Percentiles rank a stretch among this genome's conserved stretches.
Evolutionary conservation across 2,113 vertebrate genomes (phyloP).

Genomic region (Myiopsitta monachus): DNA sequence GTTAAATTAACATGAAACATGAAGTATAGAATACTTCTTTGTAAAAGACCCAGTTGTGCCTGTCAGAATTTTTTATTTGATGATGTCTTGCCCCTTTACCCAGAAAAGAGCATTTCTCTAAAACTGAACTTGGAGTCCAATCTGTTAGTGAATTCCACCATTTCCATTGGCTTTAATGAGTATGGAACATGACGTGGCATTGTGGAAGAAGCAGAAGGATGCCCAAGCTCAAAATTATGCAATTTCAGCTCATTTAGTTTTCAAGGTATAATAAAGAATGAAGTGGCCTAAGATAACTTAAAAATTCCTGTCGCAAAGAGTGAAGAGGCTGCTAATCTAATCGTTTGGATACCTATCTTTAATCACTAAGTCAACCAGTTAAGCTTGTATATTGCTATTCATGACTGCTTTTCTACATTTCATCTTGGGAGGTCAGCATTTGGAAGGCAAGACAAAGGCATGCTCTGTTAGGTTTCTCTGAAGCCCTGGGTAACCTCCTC

Average conservation of each 20-base stretch:
- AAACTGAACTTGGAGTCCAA: not conserved
- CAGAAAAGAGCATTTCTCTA: not conserved
- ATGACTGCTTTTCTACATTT: not conserved
- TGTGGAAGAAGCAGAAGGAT: not conserved
- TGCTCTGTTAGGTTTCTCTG: not conserved
- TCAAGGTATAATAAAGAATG: not conserved
- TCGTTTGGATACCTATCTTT: not conserved
- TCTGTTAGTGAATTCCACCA: not conserved
- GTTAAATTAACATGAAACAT: not conserved
- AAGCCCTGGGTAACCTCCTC: not conserved
- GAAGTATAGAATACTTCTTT: not conserved
- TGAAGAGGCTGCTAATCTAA: not conserved
- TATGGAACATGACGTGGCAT: not conserved
- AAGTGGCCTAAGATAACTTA: not conserved
- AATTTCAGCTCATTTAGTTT: not conserved
- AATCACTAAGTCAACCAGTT: not conserved
- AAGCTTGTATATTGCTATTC: not conserved
- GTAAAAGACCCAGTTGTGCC: not conserved
- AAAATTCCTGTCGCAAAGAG: not conserved
- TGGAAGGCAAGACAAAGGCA: not conserved
- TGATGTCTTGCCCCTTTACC: not conserved
- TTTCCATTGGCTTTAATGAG: not conserved
- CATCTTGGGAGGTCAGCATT: not conserved
- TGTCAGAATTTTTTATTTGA: not conserved
- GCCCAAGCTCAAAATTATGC: not conserved